Base-by-base conservation (phyloP, 2,888 invertebrate genomes). In the Netelia inedita region DNA sequence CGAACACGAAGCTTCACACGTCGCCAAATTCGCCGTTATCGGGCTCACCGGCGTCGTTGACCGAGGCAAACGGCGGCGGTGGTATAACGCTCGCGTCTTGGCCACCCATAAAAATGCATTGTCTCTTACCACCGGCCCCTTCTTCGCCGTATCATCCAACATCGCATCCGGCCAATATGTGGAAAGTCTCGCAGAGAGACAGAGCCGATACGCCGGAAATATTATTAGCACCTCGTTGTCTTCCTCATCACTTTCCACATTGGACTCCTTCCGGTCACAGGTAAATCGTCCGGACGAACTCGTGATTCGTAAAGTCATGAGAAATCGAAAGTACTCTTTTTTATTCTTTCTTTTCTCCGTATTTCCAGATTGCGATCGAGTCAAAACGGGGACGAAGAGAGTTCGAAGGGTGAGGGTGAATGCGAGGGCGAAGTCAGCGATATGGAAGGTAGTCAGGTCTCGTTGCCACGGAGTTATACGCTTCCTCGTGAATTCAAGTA, bases 401-500 rank as follows among this genome's bases (percentile, higher is more conserved):
- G 87, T 19, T 86, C 87, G 0, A 90, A 89, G 65, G 90, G 89
- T 11, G 91, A 92, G n/a, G 90, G 87, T 11, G 92, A 92, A 21
- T 88, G 87, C n/a, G 91, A 89, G 9, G 91, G 86, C 6, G 93
- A 92, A 79, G 81, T 95, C 89, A 93, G 93, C 78, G 93, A 93
- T 59, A 88, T 93, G 87, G 93, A 94, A 71, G 93, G 93, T 50
- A 93, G 93, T 92, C 96, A 97, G 95, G 95, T 98, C 88, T 97
- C 97, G 1, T 94, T 98, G 75, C 98, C 98, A 0, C 95, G 98
- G 23, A 97, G 97, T 41, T 98, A 98, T 93, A 98, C 98, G 0
- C 94, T 98, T 71, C 98, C 98, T 0, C 95, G 97, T 16, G 97
- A 98, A 94, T 98, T 98, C 94, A 97, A 97, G 90, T 98, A 97